Percentiles rank a stretch among this genome's conserved stretches.
phyloP scores from a whole-genome alignment of 1,140 invertebrate species.

The Microvelia longipes region DNA sequence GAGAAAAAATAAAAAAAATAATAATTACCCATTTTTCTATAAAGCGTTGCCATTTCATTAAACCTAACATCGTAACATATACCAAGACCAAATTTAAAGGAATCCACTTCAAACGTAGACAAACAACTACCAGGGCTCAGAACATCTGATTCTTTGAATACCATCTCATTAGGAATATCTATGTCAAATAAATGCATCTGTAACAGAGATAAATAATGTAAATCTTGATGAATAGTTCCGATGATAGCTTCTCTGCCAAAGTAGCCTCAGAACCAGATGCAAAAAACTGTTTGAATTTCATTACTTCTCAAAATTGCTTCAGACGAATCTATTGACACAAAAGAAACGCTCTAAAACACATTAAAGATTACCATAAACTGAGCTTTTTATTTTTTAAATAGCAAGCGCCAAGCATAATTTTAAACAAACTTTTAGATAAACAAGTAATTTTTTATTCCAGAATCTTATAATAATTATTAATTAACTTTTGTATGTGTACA shows the following conservation, averaged over 20 bases:
- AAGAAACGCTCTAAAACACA: too few species aligned
- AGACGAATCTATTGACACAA: too few species aligned
- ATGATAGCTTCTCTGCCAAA: not conserved
- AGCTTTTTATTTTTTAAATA: too few species aligned
- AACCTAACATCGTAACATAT: conserved; percentile 93
- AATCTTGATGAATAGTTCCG: too few species aligned
- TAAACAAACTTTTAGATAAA: too few species aligned
- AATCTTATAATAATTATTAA: too few species aligned
- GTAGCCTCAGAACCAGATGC: not conserved
- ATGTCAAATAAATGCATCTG: conserved; percentile 91
- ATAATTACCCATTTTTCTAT: conserved; percentile 57
- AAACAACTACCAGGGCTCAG: conserved; percentile 59
- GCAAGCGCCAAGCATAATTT: too few species aligned
- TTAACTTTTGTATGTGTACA: too few species aligned
- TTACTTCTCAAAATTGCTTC: too few species aligned
- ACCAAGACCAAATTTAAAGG: conserved; percentile 70
- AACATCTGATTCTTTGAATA: conserved; percentile 82
- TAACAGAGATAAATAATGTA: conserved; percentile 16
- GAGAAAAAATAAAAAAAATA: too few species aligned
- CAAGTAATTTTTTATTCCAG: too few species aligned
- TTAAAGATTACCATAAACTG: too few species aligned
- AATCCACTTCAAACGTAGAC: conserved; percentile 54
- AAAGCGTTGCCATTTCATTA: conserved; percentile 71
- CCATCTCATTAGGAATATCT: conserved; percentile 79
- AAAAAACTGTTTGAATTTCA: not conserved